A percentile compares a stretch with the other conserved stretches of the same genome.
Evolutionary conservation across 2,888 invertebrate species (phyloP).

Genomic region (Pollenia griseotomentosa): DNA sequence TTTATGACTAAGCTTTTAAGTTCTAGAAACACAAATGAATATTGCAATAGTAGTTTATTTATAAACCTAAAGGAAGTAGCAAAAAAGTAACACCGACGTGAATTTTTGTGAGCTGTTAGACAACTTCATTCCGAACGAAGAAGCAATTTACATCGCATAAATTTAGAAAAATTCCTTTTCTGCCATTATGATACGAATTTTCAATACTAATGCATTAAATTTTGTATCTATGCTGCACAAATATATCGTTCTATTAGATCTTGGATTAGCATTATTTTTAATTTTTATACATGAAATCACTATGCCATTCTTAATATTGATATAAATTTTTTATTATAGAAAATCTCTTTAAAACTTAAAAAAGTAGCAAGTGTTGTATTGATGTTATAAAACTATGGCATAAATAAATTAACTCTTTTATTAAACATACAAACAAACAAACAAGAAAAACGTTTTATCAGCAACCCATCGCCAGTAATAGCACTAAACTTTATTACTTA

Average conservation of each 20-base stretch:
- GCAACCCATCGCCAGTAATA: conserved; percentile 28
- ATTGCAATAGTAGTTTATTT: no score
- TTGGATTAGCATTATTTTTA: conserved; percentile 12
- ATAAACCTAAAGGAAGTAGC: no score
- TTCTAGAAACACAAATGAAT: no score
- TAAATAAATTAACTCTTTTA: conserved; percentile 72
- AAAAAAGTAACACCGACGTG: no score
- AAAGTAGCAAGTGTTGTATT: conserved; percentile 70
- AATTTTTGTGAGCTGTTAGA: no score
- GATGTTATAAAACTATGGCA: conserved; percentile 68
- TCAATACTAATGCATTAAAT: no score
- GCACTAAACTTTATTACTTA: conserved; percentile 40
- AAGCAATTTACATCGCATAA: no score
- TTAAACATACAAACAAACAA: background rate
- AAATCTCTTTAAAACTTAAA: conserved; percentile 70
- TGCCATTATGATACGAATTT: no score
- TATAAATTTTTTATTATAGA: conserved; percentile 65
- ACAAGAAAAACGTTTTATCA: conserved; percentile 40
- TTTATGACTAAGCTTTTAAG: no score
- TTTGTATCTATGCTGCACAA: no score
- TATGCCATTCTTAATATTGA: conserved; percentile 29
- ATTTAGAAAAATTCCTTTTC: no score
- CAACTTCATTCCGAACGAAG: no score
- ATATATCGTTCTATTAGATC: background rate
- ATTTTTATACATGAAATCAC: background rate